phyloP scores from a whole-genome alignment of 2,888 invertebrate species.

The Catonia carolina region DNA sequence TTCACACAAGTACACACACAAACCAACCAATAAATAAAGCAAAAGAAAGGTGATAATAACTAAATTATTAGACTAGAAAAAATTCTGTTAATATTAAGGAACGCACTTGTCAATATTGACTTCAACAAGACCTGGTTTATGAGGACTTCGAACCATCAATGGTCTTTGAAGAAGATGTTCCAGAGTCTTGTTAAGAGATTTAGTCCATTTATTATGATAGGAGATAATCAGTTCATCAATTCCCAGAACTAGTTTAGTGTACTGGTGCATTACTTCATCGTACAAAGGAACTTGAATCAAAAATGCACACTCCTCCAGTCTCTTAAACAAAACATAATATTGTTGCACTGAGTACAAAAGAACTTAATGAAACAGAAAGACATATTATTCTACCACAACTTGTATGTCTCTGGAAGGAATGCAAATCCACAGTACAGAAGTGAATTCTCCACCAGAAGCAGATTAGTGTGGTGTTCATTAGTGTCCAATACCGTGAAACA shows the following conservation, averaged over 20 bases:
- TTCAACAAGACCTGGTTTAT: slow-evolving; percentile 57
- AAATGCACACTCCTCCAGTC: slow-evolving; percentile 69
- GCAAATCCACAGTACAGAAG: too few relatives aligned
- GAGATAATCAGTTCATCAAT: slow-evolving; percentile 45
- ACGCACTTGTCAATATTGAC: slow-evolving; percentile 65
- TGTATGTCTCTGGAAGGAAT: too few relatives aligned
- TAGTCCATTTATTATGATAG: slow-evolving; percentile 8
- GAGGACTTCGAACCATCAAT: slow-evolving; percentile 58
- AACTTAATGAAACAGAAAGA: too few relatives aligned
- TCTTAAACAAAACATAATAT: slow-evolving; percentile 42
- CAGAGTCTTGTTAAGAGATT: neutral
- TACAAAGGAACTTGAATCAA: slow-evolving; percentile 66
- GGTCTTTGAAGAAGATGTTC: neutral
- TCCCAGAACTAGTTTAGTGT: slow-evolving; percentile 53
- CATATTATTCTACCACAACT: too few relatives aligned
- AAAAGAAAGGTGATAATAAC: too few relatives aligned
- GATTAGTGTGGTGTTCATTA: too few relatives aligned
- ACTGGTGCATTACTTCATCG: slow-evolving; percentile 63
- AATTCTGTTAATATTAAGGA: too few relatives aligned
- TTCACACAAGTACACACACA: too few relatives aligned
- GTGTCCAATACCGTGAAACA: too few relatives aligned
- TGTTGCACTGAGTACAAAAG: neutral
- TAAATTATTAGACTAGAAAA: too few relatives aligned
- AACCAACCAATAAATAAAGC: too few relatives aligned
- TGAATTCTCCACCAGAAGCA: too few relatives aligned